A percentile compares a stretch with the other conserved stretches of the same genome.
phyloP scores from a whole-genome alignment of 2,113 vertebrate genomes.

The Rhea pennata region DNA sequence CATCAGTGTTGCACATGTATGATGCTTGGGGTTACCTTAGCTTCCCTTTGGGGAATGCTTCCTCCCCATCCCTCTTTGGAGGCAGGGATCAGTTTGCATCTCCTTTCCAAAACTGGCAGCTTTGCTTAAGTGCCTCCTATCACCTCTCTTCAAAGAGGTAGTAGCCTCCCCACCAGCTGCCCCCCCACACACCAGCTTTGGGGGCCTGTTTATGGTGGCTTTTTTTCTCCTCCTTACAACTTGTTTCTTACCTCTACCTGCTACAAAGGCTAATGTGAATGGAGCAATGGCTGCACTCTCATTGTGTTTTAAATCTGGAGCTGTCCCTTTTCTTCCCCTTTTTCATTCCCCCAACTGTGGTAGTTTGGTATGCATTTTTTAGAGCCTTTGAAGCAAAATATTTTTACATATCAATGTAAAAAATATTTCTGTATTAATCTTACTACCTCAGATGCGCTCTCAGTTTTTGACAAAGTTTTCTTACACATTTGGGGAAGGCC shows the following conservation, averaged over 20 bases:
- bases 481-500: background rate
- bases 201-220: rapidly evolving
- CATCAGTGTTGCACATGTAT: rapidly evolving
- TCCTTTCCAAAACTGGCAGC: rapidly evolving
- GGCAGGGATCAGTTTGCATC: background rate
- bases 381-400: background rate
- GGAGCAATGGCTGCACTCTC: rapidly evolving
- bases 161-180: rapidly evolving
- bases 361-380: background rate
- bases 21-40: rapidly evolving
- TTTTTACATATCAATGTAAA: background rate
- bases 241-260: background rate
- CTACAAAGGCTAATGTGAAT: rapidly evolving
- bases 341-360: background rate
- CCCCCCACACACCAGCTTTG: background rate
- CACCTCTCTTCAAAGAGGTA: background rate
- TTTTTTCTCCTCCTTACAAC: background rate
- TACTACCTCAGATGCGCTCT: background rate
- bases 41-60: rapidly evolving
- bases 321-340: background rate
- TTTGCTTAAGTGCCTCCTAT: rapidly evolving
- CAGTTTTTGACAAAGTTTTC: background rate
- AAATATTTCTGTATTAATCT: background rate
- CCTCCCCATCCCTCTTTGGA: rapidly evolving
- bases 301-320: background rate